These are phyloP conservation scores for Macrophya annulata DNA, from an alignment of 2,888 invertebrate genomes.

Conservation along the genomic window DNA sequence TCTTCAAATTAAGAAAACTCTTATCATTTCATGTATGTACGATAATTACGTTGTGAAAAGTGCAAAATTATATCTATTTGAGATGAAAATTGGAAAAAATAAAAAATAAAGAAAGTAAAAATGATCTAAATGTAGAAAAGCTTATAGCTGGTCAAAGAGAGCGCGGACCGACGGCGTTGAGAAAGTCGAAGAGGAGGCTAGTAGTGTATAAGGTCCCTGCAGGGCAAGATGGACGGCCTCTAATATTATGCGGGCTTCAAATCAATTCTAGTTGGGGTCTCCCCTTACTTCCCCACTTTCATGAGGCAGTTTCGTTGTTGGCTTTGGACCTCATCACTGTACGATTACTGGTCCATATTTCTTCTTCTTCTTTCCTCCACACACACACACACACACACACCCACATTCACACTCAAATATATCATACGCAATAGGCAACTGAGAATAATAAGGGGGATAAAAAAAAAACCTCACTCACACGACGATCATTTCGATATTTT, in stretches of 20 bases:
- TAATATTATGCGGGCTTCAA: slow-evolving; percentile 51
- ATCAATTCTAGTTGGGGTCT: slow-evolving; percentile 30
- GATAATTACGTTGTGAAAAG: no score
- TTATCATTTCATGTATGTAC: no score
- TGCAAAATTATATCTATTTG: no score
- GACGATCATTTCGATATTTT: no score
- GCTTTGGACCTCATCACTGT: slow-evolving; percentile 48
- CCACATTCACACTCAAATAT: not conserved
- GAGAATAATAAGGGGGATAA: no score
- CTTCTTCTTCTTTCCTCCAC: not conserved
- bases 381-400: not conserved
- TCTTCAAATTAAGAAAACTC: no score
- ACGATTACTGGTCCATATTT: slow-evolving; percentile 50
- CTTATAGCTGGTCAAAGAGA: slow-evolving; percentile 1
- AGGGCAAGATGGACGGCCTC: slow-evolving; percentile 44
- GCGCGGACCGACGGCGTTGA: slow-evolving; percentile 4
- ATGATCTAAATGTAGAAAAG: not conserved
- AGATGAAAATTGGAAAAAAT: no score
- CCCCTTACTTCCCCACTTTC: not conserved
- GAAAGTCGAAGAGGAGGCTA: slow-evolving; percentile 5
- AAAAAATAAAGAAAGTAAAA: no score
- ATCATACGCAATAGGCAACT: no score
- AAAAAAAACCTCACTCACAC: no score
- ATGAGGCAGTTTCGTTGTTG: slow-evolving; percentile 13
- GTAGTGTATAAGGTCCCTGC: not conserved